Percentiles rank a stretch among this genome's conserved stretches.
phyloP scores from a whole-genome alignment of 2,888 invertebrate species.

The Amiota communis region DNA sequence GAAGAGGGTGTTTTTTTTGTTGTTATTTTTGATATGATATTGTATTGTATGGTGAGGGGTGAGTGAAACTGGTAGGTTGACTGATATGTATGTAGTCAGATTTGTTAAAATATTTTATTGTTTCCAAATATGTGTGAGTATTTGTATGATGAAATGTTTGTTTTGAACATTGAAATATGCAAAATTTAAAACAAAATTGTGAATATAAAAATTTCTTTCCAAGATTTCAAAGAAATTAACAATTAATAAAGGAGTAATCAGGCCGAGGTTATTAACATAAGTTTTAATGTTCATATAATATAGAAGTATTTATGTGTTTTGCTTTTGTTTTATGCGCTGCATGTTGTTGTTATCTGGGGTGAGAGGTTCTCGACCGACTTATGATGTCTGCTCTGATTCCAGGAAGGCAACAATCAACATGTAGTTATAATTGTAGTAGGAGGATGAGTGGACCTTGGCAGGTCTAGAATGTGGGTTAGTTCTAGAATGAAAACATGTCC shows the following conservation, averaged over 20 bases:
- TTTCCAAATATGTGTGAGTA: constrained; percentile 40
- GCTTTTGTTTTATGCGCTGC: not conserved
- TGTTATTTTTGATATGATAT: no score
- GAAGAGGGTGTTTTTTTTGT: no score
- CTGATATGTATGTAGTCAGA: constrained; percentile 9
- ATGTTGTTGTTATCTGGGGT: no score
- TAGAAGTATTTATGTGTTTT: not conserved
- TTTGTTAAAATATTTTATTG: constrained; percentile 26
- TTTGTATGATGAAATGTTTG: constrained; percentile 62
- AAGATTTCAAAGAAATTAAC: no score
- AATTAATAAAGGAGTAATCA: constrained; percentile 14
- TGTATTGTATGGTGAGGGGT: not conserved
- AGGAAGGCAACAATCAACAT: no score
- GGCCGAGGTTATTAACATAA: not conserved
- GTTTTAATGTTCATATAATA: not conserved
- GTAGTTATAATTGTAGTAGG: no score
- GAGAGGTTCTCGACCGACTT: no score
- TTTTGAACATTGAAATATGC: constrained; percentile 64
- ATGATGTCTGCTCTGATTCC: no score
- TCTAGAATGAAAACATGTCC: no score
- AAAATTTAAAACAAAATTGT: not conserved
- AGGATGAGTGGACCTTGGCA: no score
- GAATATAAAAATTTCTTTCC: no score
- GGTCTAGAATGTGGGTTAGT: no score
- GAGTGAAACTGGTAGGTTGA: not conserved